A percentile compares a stretch with the other conserved stretches of the same genome.
Conservation (phyloP, 2,888 invertebrate species). For the Thymelicus sylvestris region DNA sequence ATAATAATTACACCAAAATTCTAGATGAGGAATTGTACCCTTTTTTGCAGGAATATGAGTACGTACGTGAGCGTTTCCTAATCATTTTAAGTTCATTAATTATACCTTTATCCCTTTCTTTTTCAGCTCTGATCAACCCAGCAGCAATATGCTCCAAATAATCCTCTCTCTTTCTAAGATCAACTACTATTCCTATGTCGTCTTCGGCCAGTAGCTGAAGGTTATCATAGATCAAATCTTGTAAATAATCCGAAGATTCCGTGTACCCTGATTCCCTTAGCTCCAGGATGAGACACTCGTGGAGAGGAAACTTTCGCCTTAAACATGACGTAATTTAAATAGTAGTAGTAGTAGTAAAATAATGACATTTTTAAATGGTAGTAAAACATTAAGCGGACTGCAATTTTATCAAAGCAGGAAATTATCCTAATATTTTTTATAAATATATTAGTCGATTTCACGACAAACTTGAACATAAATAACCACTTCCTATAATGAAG, state of each 20-base stretch:
- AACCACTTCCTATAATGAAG: background rate
- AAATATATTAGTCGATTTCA: background rate
- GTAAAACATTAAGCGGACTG: too few species aligned
- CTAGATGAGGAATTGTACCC: too few species aligned
- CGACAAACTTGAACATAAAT: background rate
- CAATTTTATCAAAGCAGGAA: too few species aligned
- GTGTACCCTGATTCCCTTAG: conserved; percentile 77
- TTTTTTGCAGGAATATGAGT: too few species aligned
- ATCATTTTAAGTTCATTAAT: too few species aligned
- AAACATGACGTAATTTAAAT: background rate
- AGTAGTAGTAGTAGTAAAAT: background rate
- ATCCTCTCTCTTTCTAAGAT: conserved; percentile 63
- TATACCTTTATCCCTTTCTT: conserved; percentile 64
- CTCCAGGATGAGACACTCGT: conserved; percentile 83
- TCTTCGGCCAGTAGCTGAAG: conserved; percentile 74
- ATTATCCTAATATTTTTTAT: too few species aligned
- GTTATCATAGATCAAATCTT: conserved; percentile 83
- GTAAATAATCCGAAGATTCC: conserved; percentile 79
- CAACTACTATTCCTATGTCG: conserved; percentile 80
- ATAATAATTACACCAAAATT: too few species aligned
- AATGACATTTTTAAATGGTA: too few species aligned
- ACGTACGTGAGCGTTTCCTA: too few species aligned
- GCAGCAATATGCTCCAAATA: conserved; percentile 66
- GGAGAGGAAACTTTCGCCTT: conserved; percentile 79
- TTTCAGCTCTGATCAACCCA: conserved; percentile 68